Percentiles rank a stretch among this genome's conserved stretches.
Evolutionary conservation across 2,888 invertebrate genomes (phyloP).

Genomic region (Lithophane semibrunnea): DNA sequence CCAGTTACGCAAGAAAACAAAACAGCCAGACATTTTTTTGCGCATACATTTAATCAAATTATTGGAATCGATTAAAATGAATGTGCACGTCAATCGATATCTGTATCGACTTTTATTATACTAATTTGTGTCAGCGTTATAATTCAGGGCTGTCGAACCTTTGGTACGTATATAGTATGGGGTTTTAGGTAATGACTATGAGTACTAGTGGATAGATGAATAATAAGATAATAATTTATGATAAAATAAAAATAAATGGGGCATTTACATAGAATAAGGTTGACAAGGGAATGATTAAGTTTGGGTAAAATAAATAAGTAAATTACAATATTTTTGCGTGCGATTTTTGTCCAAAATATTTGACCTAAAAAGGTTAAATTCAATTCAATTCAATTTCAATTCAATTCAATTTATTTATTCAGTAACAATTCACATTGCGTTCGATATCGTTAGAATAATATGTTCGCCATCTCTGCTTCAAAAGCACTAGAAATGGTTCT

Average conservation of each 20-base stretch:
- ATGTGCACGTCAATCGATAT: conserved; percentile 32
- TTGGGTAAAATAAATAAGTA: not conserved
- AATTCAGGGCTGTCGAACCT: conserved; percentile 41
- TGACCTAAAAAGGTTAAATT: conserved; percentile 7
- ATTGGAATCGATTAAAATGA: conserved; percentile 38
- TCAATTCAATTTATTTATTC: too few species aligned
- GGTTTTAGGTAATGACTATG: not conserved
- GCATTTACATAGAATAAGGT: not conserved
- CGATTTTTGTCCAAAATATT: not conserved
- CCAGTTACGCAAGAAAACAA: not conserved
- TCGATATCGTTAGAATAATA: conserved; percentile 18
- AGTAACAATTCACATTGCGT: too few species aligned
- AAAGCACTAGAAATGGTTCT: conserved; percentile 44
- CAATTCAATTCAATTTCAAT: too few species aligned
- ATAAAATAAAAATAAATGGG: not conserved
- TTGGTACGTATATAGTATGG: not conserved
- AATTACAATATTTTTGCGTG: too few species aligned
- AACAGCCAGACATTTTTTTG: conserved; percentile 18
- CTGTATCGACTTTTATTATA: conserved; percentile 26
- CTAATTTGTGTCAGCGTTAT: conserved; percentile 29
- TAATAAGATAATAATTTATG: too few species aligned
- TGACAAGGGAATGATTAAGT: not conserved
- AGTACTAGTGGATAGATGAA: not conserved
- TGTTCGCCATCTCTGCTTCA: conserved; percentile 42
- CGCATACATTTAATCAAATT: conserved; percentile 25